Conservation (phyloP, 2,888 invertebrate species). For the Tinea trinotella region DNA sequence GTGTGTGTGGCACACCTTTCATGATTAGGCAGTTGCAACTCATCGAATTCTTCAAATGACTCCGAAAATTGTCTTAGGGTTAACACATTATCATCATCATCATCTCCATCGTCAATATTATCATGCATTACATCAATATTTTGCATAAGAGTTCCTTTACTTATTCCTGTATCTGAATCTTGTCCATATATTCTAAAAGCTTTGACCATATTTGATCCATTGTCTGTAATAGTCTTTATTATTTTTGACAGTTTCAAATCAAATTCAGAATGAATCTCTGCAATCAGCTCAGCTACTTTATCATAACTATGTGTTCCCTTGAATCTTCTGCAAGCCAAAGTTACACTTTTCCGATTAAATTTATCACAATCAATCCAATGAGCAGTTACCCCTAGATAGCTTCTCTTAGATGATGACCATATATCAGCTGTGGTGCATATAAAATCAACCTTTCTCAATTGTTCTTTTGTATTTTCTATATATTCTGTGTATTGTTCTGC, state of each 20-base stretch:
- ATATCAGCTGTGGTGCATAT: no score
- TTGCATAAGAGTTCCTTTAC: conserved; percentile 16
- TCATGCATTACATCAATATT: conserved; percentile 20
- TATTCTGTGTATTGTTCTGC: no score
- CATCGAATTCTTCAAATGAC: conserved; percentile 6
- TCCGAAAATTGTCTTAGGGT: conserved; percentile 12
- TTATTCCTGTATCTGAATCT: conserved; percentile 20
- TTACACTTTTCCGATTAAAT: conserved; percentile 21
- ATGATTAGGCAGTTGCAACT: conserved; percentile 13
- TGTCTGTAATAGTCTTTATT: no score
- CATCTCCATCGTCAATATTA: conserved; percentile 20
- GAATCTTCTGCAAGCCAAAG: no score
- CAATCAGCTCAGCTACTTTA: no score
- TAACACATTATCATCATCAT: conserved; percentile 11
- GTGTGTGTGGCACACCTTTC: no score
- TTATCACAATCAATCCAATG: conserved; percentile 24
- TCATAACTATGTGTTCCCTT: no score
- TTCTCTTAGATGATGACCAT: conserved; percentile 24
- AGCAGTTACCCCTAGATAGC: conserved; percentile 24
- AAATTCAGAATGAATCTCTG: no score
- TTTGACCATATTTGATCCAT: no score
- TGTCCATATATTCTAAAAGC: conserved; percentile 21
- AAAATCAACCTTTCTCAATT: conserved; percentile 23
- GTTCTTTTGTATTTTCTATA: no score
- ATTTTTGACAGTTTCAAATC: no score